These are phyloP conservation scores for Pomatorhinus ruficollis DNA, from an alignment of 2,113 vertebrate species.

Conservation along the genomic window DNA sequence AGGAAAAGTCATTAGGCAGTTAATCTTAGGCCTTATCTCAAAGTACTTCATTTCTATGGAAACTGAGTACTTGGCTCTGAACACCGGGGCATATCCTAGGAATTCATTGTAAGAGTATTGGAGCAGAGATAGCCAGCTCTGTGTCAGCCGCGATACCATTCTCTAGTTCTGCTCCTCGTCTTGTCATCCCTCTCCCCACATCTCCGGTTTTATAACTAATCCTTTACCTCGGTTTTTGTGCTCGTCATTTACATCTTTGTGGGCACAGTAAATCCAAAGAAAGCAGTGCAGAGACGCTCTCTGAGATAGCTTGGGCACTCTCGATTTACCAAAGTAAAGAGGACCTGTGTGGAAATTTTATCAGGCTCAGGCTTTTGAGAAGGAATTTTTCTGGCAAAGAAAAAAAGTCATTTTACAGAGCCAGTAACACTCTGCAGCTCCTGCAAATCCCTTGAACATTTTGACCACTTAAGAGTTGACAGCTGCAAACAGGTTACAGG, in stretches of 20 bases:
- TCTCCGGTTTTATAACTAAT: not conserved
- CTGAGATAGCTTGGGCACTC: not conserved
- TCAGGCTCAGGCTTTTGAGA: not conserved
- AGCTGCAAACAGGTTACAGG: not conserved
- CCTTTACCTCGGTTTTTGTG: not conserved
- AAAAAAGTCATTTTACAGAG: not conserved
- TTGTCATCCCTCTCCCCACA: not conserved
- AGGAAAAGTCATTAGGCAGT: conserved; percentile 2
- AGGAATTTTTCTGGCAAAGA: not conserved
- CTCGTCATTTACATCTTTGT: not conserved
- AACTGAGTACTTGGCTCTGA: not conserved
- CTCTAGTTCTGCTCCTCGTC: not conserved
- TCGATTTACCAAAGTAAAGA: not conserved
- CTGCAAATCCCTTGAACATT: not conserved
- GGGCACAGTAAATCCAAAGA: not conserved
- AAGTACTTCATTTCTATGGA: conserved; percentile 1
- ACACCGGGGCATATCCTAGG: not conserved
- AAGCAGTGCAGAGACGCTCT: not conserved
- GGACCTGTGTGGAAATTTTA: not conserved
- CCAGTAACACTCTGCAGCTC: not conserved
- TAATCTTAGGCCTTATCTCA: conserved; percentile 7
- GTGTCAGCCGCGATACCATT: not conserved
- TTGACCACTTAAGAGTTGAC: not conserved
- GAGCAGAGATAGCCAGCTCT: not conserved
- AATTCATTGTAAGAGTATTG: not conserved